These are phyloP conservation scores for Etheostoma cragini DNA, from an alignment of 2,113 vertebrate species.

Conservation along the genomic window DNA sequence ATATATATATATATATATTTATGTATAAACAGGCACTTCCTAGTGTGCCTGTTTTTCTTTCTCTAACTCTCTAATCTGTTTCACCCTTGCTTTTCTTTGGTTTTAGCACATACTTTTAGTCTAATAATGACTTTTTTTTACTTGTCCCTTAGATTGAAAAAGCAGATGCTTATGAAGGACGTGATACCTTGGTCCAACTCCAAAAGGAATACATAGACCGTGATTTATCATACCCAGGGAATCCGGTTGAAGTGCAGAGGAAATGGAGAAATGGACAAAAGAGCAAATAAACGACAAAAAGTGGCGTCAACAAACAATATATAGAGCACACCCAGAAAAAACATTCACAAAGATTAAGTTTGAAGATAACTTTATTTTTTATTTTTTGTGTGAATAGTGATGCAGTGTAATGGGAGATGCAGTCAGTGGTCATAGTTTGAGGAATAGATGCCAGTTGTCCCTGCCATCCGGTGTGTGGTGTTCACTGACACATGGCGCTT, in stretches of 20 bases:
- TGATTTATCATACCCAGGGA: conserved; percentile 62
- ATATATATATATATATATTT: no score
- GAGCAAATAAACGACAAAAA: conserved; percentile 54
- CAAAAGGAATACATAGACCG: conserved; percentile 55
- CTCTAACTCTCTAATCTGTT: conserved; percentile 54
- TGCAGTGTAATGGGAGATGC: conserved; percentile 58
- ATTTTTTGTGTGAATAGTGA: conserved; percentile 28
- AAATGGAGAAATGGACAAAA: conserved; percentile 63
- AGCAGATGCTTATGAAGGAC: conserved; percentile 66
- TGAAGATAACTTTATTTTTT: conserved; percentile 51
- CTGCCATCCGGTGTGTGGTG: conserved; percentile 77
- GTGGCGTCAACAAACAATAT: conserved; percentile 42
- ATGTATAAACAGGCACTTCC: conserved; percentile 37
- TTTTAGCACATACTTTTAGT: conserved; percentile 48
- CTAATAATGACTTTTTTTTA: conserved; percentile 43
- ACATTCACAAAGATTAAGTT: conserved; percentile 52
- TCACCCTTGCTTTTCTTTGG: conserved; percentile 63
- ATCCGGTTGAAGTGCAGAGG: conserved; percentile 53
- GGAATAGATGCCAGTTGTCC: conserved; percentile 79
- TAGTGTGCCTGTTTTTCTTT: conserved; percentile 48
- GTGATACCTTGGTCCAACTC: conserved; percentile 37
- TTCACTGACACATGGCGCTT: conserved; percentile 82
- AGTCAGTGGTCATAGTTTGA: conserved; percentile 71
- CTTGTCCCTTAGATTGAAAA: conserved; percentile 71
- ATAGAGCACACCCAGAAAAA: conserved; percentile 56